Conservation (phyloP, 2,888 invertebrate species). For the Trichopria drosophilae region DNA sequence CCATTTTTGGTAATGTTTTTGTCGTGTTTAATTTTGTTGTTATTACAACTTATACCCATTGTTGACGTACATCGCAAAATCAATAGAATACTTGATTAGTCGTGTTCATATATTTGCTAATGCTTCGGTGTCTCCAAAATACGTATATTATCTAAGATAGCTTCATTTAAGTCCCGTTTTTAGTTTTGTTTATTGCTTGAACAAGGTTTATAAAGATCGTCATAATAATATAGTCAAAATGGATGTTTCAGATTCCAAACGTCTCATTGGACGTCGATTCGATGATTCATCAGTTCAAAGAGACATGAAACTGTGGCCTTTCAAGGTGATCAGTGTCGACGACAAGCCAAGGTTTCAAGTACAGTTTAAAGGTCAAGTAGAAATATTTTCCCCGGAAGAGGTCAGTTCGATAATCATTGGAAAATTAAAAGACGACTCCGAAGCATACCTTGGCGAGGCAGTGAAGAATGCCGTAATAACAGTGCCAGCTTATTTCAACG, state of each 20-base stretch:
- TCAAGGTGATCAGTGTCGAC: slow-evolving; percentile 71
- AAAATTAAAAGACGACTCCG: slow-evolving; percentile 92
- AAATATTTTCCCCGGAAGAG: slow-evolving; percentile 89
- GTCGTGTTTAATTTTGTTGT: slow-evolving; percentile 59
- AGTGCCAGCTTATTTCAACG: slow-evolving; percentile 89
- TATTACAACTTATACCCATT: no score
- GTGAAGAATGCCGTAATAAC: slow-evolving; percentile 88
- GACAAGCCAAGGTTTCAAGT: slow-evolving; percentile 83
- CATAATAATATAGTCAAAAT: no score
- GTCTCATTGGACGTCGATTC: slow-evolving; percentile 89
- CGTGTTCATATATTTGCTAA: no score
- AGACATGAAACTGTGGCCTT: slow-evolving; percentile 85
- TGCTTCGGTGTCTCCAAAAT: no score
- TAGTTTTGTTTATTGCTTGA: no score
- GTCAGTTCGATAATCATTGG: slow-evolving; percentile 89
- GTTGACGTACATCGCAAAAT: no score
- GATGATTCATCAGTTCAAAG: slow-evolving; percentile 74
- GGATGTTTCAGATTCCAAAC: slow-evolving; percentile 93
- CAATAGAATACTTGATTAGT: no score
- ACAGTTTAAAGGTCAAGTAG: slow-evolving; percentile 84
- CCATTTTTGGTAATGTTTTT: slow-evolving; percentile 84
- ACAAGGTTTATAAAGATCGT: no score
- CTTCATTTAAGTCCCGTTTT: no score
- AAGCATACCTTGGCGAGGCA: slow-evolving; percentile 81
- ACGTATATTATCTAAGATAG: no score